These are phyloP conservation scores for Sapajus apella DNA, from an alignment of 2,113 vertebrate genomes.

Conservation along the genomic window DNA sequence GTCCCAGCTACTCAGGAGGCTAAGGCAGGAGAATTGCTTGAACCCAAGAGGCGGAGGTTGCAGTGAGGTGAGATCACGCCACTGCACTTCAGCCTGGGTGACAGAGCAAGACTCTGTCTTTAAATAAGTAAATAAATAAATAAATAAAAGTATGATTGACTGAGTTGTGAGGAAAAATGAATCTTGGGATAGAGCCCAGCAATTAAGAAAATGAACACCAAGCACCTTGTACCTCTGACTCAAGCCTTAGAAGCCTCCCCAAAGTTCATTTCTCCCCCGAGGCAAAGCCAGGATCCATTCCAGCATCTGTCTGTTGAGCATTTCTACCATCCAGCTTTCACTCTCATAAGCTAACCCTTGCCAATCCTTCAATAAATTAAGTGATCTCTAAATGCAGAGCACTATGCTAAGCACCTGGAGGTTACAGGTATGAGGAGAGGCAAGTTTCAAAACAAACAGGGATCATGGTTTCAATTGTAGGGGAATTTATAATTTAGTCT, in stretches of 20 bases:
- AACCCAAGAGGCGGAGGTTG: too few species aligned
- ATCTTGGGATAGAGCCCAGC: neutral
- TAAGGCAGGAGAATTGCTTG: too few species aligned
- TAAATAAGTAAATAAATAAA: too few species aligned
- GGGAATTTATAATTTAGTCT: neutral
- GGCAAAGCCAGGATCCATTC: neutral
- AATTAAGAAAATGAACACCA: neutral
- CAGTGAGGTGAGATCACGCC: too few species aligned
- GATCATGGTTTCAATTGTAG: neutral
- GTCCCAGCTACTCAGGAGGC: too few species aligned
- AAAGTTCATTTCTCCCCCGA: neutral
- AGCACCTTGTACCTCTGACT: neutral
- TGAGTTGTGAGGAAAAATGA: neutral
- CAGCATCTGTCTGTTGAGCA: neutral
- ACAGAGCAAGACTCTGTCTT: too few species aligned
- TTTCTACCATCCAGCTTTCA: neutral
- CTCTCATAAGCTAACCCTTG: neutral
- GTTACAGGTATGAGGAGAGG: neutral
- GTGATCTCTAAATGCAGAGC: neutral
- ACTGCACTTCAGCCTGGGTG: too few species aligned
- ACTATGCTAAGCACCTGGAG: neutral
- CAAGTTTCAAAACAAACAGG: neutral
- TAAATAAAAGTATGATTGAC: too few species aligned
- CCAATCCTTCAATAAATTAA: neutral
- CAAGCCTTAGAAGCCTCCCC: neutral